These are phyloP conservation scores for Sussaba pulchella DNA, from an alignment of 2,888 invertebrate species.

Conservation along the genomic window DNA sequence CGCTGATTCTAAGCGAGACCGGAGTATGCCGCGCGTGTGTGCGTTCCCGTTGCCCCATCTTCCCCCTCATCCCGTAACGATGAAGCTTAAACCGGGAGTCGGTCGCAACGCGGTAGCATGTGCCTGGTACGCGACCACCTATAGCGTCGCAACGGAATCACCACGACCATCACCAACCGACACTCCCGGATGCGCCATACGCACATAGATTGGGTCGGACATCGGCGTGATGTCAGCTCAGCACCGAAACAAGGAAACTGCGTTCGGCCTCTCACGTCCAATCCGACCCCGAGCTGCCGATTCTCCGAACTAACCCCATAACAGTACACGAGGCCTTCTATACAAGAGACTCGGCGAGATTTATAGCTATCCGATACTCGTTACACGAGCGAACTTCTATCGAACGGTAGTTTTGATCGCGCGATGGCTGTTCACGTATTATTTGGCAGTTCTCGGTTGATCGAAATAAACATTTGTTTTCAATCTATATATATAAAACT, in stretches of 20 bases:
- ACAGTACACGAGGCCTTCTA: conserved; percentile 71
- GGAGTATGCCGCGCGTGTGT: conserved; percentile 4
- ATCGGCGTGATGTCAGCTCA: conserved; percentile 77
- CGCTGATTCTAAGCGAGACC: not conserved
- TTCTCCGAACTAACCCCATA: conserved; percentile 59
- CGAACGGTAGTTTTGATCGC: conserved; percentile 23
- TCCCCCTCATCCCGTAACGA: too few species aligned
- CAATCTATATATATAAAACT: too few species aligned
- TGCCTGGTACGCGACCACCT: conserved; percentile 5
- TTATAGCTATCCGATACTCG: conserved; percentile 21
- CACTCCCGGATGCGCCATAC: conserved; percentile 28
- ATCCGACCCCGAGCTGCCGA: conserved; percentile 31
- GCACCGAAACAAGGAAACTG: conserved; percentile 75
- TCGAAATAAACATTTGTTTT: not conserved
- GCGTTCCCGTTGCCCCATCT: conserved; percentile 27
- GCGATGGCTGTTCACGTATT: not conserved
- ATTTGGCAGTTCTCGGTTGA: not conserved
- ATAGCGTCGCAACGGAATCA: conserved; percentile 1
- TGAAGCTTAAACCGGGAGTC: conserved; percentile 1
- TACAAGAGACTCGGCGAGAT: conserved; percentile 36
- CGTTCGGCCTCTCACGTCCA: conserved; percentile 63
- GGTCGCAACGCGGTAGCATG: not conserved
- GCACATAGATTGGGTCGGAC: conserved; percentile 75
- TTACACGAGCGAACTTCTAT: conserved; percentile 34
- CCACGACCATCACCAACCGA: not conserved